phyloP scores from a whole-genome alignment of 2,113 vertebrate genomes.

The Sorex fumeus region DNA sequence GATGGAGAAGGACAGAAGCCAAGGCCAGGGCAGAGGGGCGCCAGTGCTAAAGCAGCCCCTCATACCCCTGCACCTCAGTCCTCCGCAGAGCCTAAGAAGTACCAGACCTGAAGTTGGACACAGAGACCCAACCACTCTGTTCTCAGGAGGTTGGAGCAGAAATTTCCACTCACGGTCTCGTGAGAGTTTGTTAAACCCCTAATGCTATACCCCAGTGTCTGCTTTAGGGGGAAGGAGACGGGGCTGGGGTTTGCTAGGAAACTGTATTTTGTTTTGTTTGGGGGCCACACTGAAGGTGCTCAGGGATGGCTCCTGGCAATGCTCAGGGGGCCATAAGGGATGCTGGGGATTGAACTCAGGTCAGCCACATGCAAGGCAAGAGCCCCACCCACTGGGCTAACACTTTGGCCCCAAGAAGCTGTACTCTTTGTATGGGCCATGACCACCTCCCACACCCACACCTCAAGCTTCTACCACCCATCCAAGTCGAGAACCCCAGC shows the following conservation, averaged over 20 bases:
- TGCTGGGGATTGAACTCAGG: no score
- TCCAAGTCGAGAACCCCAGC: background rate
- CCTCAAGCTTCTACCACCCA: background rate
- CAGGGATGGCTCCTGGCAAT: no score
- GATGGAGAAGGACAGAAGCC: background rate
- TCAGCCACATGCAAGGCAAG: no score
- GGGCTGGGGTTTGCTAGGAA: no score
- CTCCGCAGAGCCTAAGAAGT: background rate
- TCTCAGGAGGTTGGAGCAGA: background rate
- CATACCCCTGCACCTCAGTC: background rate
- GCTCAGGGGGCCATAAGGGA: no score
- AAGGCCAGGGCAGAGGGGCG: background rate
- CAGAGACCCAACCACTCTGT: background rate
- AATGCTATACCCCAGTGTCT: background rate
- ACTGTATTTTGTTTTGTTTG: no score
- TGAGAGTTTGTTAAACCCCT: background rate
- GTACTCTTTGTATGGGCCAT: no score
- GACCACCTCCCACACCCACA: no score
- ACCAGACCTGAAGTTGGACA: background rate
- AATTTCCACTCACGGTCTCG: background rate
- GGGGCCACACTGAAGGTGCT: no score
- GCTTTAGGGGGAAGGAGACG: background rate
- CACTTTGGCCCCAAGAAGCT: no score
- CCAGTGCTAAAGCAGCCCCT: background rate
- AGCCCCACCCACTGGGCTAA: no score